Evolutionary conservation across 2,797 vertebrate genomes (phyloP).

Genomic region (Scolopax rusticola): DNA sequence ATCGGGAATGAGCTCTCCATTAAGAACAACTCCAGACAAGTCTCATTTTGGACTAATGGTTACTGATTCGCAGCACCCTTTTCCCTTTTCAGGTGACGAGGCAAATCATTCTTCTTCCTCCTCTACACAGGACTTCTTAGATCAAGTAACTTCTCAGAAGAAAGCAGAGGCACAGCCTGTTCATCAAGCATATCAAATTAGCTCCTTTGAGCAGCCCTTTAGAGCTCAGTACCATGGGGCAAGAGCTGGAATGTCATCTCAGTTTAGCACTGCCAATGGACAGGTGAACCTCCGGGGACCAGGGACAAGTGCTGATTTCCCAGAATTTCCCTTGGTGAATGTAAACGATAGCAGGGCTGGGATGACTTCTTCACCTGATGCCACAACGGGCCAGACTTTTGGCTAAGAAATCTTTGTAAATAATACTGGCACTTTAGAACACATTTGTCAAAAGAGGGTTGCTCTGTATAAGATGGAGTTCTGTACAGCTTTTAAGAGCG

Average conservation of each 20-base stretch:
- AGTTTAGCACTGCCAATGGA: conserved; percentile 96
- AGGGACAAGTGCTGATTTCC: conserved; percentile 91
- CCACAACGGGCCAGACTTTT: conserved; percentile 95
- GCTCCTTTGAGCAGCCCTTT: conserved; percentile 96
- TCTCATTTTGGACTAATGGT: conserved; percentile 97
- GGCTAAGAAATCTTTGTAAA: conserved; percentile 86
- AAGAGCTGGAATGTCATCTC: conserved; percentile 91
- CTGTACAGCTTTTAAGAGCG: conserved; percentile 81
- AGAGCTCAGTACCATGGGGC: conserved; percentile 93
- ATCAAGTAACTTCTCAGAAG: conserved; percentile 97
- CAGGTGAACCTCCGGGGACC: conserved; percentile 94
- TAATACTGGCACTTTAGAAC: conserved; percentile 94
- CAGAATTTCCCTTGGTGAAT: conserved; percentile 96
- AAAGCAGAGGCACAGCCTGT: conserved; percentile 93
- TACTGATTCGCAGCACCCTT: conserved; percentile 96
- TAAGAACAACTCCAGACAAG: conserved; percentile 95
- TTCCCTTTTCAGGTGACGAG: conserved; percentile 97
- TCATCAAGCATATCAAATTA: conserved; percentile 96
- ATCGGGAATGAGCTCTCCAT: conserved; percentile 94
- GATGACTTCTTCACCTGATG: conserved; percentile 95
- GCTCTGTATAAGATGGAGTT: conserved; percentile 82
- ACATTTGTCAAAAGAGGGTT: conserved; percentile 85
- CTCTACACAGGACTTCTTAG: conserved; percentile 95
- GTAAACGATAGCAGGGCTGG: conserved; percentile 96
- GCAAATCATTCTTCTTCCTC: conserved; percentile 93